Percentiles rank a stretch among this genome's conserved stretches.
These are phyloP conservation scores for Callaeas wilsoni DNA, from an alignment of 2,113 vertebrate species.

Conservation along the genomic window DNA sequence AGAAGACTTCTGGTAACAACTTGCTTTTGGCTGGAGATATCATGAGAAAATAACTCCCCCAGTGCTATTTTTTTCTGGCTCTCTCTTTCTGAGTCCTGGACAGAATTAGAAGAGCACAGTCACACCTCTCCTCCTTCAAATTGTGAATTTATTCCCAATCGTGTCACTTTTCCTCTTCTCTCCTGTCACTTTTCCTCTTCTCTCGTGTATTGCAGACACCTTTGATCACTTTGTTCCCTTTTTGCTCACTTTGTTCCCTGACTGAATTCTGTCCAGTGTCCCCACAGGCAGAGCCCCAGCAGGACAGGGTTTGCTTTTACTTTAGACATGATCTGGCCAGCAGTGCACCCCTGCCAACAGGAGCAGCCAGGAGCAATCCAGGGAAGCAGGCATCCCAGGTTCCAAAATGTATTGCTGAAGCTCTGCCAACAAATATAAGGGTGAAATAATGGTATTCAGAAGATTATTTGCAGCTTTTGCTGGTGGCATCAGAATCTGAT, in stretches of 20 bases:
- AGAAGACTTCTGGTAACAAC: conserved; percentile 62
- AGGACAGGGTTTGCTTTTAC: background rate
- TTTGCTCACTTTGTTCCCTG: background rate
- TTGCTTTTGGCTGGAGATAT: conserved; percentile 53
- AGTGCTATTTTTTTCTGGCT: conserved; percentile 1
- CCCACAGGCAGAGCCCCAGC: background rate
- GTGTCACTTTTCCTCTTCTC: background rate
- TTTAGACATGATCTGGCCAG: background rate
- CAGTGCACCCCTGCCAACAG: background rate
- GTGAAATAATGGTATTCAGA: background rate
- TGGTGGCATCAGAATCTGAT: conserved; percentile 15
- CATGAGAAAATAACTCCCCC: conserved; percentile 60
- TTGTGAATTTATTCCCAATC: background rate
- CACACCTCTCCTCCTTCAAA: background rate
- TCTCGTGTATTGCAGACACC: background rate
- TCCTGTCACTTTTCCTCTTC: background rate
- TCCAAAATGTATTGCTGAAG: background rate
- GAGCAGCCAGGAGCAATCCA: background rate
- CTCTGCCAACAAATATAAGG: background rate
- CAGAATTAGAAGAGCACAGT: conserved; percentile 31
- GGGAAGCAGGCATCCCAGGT: background rate
- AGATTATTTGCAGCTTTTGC: background rate
- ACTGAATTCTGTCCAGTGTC: background rate
- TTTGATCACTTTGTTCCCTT: background rate
- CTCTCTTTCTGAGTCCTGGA: background rate